Evolutionary conservation across 2,113 vertebrate species (phyloP), one percentile per base, ranked within the genome.

Genomic region (Amblyornis subalaris): DNA sequence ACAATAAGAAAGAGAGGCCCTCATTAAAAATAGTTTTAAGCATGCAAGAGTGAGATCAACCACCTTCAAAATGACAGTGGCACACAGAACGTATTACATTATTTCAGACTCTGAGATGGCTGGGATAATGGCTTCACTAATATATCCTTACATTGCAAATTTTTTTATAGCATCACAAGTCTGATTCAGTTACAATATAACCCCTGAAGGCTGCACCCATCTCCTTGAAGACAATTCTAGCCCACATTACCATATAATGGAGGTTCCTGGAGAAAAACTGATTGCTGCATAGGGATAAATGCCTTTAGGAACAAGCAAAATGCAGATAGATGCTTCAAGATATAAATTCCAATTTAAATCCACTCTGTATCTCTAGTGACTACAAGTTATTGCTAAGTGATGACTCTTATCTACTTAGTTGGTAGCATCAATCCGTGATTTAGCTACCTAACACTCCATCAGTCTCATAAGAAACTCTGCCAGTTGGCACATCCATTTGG

Each of bases 71-170:
- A 90, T n/a, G 71, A 65, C 73, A 90, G 50, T 42, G 53, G 48
- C 28, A 91, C 38, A 70, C 6, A 20, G 66, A 91, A 85, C 44
- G 8, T 50, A 72, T 78, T 64, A 62, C 42, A 26, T 85, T 87
- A 88, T 73, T 96, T 88, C 91, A 94, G 86, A 74, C n/a, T 89
- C 69, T 38, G 33, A 77, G 77, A 72, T 65, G 50, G 31, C 53
- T 73, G 88, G 44, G 71, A 55, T 88, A 95, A 95, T 69, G 82
- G 74, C 62, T 79, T 90, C 88, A 61, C 74, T 96, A 94, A 91
- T 62, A 93, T 17, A 88, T 51, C 71, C 88, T 91, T 85, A 74
- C 72, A 94, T 2, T 64, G 67, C 61, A 94, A 40, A 7, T 61
- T 79, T 90, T 38, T 86, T 91, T 61, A 90, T 83, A 53, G 79